Conservation (phyloP, 1,140 invertebrate species). For the Agrilus planipennis region DNA sequence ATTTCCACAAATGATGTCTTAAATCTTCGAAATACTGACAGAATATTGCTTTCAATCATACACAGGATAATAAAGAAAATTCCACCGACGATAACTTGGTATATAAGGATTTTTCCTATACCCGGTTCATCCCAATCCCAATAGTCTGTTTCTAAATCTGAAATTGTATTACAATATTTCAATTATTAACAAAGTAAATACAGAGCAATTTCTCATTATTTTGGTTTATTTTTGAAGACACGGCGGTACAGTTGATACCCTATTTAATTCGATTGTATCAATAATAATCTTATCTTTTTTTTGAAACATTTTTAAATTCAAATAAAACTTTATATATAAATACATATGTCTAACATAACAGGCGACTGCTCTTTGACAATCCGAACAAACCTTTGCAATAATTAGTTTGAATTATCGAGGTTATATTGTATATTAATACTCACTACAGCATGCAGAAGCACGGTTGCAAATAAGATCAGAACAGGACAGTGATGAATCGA, state of each 20-base stretch:
- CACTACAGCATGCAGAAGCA: conserved; percentile 8
- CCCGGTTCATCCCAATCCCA: conserved; percentile 35
- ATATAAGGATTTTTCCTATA: conserved; percentile 34
- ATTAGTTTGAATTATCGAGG: too few species aligned
- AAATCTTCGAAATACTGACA: conserved; percentile 29
- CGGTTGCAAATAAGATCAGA: conserved; percentile 8
- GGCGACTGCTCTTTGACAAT: too few species aligned
- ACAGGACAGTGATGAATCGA: neutral
- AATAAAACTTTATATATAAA: neutral
- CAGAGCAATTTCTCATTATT: neutral
- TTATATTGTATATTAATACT: conserved; percentile 1
- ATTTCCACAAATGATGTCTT: conserved; percentile 11
- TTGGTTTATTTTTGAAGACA: neutral
- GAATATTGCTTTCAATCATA: conserved; percentile 36
- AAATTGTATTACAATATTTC: neutral
- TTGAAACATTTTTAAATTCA: neutral
- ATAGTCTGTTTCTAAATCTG: conserved; percentile 6
- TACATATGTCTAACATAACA: too few species aligned
- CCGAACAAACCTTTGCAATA: too few species aligned
- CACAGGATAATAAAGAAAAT: conserved; percentile 35
- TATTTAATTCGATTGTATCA: too few species aligned
- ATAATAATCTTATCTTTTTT: too few species aligned
- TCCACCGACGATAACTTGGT: conserved; percentile 29
- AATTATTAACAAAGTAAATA: neutral
- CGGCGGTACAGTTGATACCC: too few species aligned